Base-by-base conservation (phyloP, 2,888 invertebrate species). In the Tetranychus piercei region DNA sequence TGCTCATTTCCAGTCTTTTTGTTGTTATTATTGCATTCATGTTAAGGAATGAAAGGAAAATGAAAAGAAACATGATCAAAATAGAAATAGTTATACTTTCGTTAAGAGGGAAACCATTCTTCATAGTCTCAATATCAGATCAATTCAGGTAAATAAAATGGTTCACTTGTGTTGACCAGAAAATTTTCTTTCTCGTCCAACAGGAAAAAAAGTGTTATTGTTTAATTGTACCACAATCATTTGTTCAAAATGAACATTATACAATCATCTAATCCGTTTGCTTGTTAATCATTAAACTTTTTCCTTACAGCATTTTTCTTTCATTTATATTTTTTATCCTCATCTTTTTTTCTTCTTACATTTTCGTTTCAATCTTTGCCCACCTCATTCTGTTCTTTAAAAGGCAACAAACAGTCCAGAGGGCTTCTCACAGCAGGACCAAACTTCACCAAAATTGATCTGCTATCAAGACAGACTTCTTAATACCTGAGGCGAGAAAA, bases 341-440 rank as follows among this genome's bases (percentile, higher is more conserved):
- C 55, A 15, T 15, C 55, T 55, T 55, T 55, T 55, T 55, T 55
- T 55, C 3, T 7, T 55, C 55, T 55, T 55, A 1, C 15, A 9
- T 55, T 55, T 55, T 55, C 55, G 55, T 55, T 55, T 55, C 55
- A 55, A 6, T 55, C 15, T 15, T 55, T 55, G 55, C 55, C 55
- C 55, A 55, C 55, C 55, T 55, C 15, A 55, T 55, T 15, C 15
- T 55, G 11, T 55, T 9, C 55, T 55, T 55, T 55, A 15, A 55
- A 55, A 55, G 55, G 55, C 55, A 55, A 55, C 55, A 55, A 55
- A 55, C 55, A 55, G 55, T 15, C 55, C 55, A 55, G 55, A 55
- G 55, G 55, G 55, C 55, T 55, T 55, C 55, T 55, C 55, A 55
- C 55, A 55, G 55, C 55, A 55, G 55, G 55, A 55, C 55, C 55